Conservation (phyloP, 2,113 vertebrate genomes). For the Channa maculata region DNA sequence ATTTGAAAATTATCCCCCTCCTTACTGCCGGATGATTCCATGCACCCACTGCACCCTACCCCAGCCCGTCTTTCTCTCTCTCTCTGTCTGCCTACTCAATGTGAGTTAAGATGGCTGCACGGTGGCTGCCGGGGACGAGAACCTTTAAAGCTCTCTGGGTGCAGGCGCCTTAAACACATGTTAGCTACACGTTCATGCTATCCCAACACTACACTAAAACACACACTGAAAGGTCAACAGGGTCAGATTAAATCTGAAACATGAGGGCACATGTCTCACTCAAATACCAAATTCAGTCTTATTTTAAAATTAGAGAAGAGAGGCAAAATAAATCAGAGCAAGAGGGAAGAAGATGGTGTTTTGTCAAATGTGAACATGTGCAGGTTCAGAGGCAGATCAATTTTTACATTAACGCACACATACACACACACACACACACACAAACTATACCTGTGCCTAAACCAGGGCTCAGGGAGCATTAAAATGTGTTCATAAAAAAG, state of each 20-base stretch:
- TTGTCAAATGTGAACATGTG: constrained; percentile 20
- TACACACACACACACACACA: background rate
- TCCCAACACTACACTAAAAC: background rate
- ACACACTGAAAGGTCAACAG: constrained; percentile 4
- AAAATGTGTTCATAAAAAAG: constrained; percentile 35
- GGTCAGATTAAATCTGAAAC: background rate
- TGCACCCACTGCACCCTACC: background rate
- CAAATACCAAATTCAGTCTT: background rate
- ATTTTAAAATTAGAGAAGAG: background rate
- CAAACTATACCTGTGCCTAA: constrained; percentile 35
- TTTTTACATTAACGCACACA: constrained; percentile 22
- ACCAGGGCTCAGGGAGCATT: constrained; percentile 35
- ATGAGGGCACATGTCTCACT: background rate
- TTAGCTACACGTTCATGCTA: no score
- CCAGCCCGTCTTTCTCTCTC: background rate
- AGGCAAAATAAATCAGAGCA: no score
- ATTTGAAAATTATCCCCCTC: constrained; percentile 17
- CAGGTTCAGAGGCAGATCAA: constrained; percentile 3
- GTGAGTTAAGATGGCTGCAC: constrained; percentile 70
- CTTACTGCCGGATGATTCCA: constrained; percentile 20
- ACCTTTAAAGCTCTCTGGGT: constrained; percentile 51
- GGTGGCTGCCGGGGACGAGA: constrained; percentile 30
- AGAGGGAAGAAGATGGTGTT: background rate
- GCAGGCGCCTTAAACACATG: constrained; percentile 59
- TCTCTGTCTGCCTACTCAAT: constrained; percentile 37